Base-by-base conservation (phyloP, 1,140 invertebrate species). In the Drosophila pandora region DNA sequence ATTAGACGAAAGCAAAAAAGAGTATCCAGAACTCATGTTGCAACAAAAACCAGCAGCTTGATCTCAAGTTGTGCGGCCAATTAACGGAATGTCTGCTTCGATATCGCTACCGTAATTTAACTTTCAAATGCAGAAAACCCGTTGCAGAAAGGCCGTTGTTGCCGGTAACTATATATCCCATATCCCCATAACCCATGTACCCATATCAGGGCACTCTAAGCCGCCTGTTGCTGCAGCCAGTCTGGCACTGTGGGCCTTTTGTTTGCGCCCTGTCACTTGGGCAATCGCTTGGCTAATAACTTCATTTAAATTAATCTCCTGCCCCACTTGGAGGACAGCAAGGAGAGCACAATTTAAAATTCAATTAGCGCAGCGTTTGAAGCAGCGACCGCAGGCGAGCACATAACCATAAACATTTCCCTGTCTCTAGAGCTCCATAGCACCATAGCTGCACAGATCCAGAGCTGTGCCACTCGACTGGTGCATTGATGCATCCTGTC, bases 291-390 rank as follows among this genome's bases (percentile, higher is more conserved):
- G 65, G 50, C 79, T 87, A 87, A 87, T 87, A 82, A 87, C 82
- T 87, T 88, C 74, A 85, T 85, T 88, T 87, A 74, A 87, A 88
- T 88, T 82, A 83, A 87, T 87, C 82, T 79, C 34, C 41, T 49
- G 63, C 21, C 55, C 64, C 60, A 22, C 30, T 37, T 69, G 76
- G 28, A 39, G 30, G 25, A 32, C 25, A 32, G 47, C 63, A 67
- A 23, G 62, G n/a, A 43, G 49, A 45, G 47, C 17, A 56, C 83
- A 79, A 79, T 87, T 87, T 87, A 83, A 87, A 87, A 79, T 87
- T 88, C 83, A 87, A 87, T 88, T 88, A 87, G 57, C 63, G 50
- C 25, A 30, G 61, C 76, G 62, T 80, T 84, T 79, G 74, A 88
- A 70, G 60, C 75, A 59, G 59, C 82, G 60, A 89, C 83, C 83